Percentiles rank a stretch among this genome's conserved stretches.
These are phyloP conservation scores for Phlogophora meticulosa DNA, from an alignment of 2,888 invertebrate genomes.

Conservation along the genomic window DNA sequence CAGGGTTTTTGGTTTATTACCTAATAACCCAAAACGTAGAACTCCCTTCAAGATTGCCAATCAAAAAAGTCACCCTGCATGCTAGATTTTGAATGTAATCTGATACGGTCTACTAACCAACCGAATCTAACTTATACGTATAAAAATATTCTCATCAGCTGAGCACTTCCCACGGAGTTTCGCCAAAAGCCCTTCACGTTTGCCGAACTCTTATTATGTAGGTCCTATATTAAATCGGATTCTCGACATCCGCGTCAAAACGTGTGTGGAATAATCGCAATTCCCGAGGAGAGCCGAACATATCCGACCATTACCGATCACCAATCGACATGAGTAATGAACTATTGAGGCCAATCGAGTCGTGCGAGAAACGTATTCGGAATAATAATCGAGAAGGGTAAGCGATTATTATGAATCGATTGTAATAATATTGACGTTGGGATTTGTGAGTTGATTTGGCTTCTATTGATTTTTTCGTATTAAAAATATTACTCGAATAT, in stretches of 20 bases:
- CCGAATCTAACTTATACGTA: neutral
- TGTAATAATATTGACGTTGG: conserved; percentile 52
- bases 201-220: conserved; percentile 35
- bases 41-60: no score
- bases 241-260: conserved; percentile 37
- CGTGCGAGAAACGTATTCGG: conserved; percentile 57
- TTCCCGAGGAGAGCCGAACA: conserved; percentile 41
- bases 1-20: no score
- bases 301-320: conserved; percentile 58
- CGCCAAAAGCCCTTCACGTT: conserved; percentile 23
- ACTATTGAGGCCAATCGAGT: conserved; percentile 68
- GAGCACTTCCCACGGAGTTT: conserved; percentile 9
- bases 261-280: conserved; percentile 51
- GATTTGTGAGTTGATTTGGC: conserved; percentile 37
- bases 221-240: conserved; percentile 54
- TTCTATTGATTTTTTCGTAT: conserved; percentile 24
- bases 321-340: conserved; percentile 70
- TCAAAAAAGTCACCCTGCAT: no score
- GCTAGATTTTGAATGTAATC: neutral
- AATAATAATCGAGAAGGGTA: conserved; percentile 58
- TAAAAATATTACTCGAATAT: neutral
- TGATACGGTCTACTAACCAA: neutral
- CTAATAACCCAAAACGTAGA: no score
- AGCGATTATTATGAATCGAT: conserved; percentile 58
- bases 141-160: conserved; percentile 17